Evolutionary conservation across 2,888 invertebrate genomes (phyloP), one percentile per base, ranked within the genome.

Genomic region (Synergus laeviventris): DNA sequence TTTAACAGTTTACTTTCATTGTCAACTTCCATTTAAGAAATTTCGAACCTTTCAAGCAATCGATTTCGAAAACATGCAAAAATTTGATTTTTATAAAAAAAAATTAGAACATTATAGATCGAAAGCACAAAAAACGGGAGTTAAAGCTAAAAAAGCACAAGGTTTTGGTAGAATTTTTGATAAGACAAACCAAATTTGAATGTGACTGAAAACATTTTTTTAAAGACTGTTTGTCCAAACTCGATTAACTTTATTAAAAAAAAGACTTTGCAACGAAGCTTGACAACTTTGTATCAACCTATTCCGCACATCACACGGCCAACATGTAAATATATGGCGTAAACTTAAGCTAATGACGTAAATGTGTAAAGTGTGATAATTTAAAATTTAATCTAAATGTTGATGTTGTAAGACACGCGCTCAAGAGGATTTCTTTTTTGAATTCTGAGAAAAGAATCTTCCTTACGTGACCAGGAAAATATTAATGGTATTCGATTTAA

Each of bases 301-400:
- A 86, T 82, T 84, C 79, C 83, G 84, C 86, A 85, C 84, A 84
- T 83, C 81, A 87, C 85, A 87, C 84, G 86, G 82, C 83, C 83
- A 81, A 86, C 81, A 76, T 81, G 83, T 85, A 82, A 84, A 88
- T 88, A 87, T 82, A 86, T 84, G 83, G 79, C 74, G 74, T 79
- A 81, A 80, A 78, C 21, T 76, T 78, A 82, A 83, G 81, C 76
- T 75, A 74, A 79, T 81, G 79, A 74, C 81, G 82, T 84, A 87
- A 87, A 87, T 82, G 86, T 87, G 85, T 87, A 85, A 87, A 86
- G 87, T 88, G 88, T 90, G 89, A 89, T 88, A 87, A 89, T 87
- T 87, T 85, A 12, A 80, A 81, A 82, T 79, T 84, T 84, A 87
- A 87, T 87, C 83, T 87, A 85, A 84, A 85, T 88, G 86, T 88